Evolutionary conservation across 2,888 invertebrate species (phyloP).

Genomic region (Drosophila dives): DNA sequence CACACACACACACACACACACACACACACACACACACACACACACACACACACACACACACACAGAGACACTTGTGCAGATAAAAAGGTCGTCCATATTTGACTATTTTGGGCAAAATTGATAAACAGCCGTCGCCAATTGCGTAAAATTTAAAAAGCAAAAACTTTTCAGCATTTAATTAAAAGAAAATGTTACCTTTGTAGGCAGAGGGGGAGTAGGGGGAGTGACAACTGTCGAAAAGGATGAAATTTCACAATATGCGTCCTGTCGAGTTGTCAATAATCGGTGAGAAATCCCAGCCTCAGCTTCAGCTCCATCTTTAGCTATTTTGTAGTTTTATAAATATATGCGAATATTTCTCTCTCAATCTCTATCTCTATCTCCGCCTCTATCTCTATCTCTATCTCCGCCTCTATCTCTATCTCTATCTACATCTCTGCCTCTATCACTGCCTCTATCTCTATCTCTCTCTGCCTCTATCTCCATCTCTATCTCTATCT

Average conservation of each 20-base stretch:
- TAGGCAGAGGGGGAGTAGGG: neutral
- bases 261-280: constrained; percentile 31
- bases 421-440: neutral
- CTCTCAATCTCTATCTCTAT: neutral
- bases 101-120: constrained; percentile 30
- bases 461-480: no score
- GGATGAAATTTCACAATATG: constrained; percentile 22
- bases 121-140: constrained; percentile 27
- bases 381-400: neutral
- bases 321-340: neutral
- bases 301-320: neutral
- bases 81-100: constrained; percentile 8
- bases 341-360: neutral
- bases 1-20: neutral
- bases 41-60: neutral
- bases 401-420: neutral
- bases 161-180: constrained; percentile 70
- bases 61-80: neutral
- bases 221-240: neutral
- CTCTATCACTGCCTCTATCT: no score
- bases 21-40: neutral
- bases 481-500: no score
- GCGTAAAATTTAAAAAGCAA: constrained; percentile 46
- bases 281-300: constrained; percentile 41
- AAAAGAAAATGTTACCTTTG: constrained; percentile 48